Conservation (phyloP, 2,113 vertebrate species). For the Cygnus buccinator region DNA sequence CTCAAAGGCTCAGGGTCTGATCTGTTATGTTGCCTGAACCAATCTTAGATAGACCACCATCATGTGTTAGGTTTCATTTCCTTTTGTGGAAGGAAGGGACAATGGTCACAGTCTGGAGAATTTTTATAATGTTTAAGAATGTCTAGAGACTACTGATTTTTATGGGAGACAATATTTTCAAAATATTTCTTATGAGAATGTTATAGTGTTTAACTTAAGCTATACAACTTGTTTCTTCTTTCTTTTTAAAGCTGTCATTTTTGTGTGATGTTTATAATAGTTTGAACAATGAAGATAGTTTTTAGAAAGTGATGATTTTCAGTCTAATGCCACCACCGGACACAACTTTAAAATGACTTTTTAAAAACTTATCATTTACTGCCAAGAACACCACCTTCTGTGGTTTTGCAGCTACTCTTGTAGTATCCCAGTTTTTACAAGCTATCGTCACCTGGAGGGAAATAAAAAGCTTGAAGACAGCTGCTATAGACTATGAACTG, state of each 20-base stretch:
- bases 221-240: not conserved
- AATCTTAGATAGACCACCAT: not conserved
- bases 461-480: not conserved
- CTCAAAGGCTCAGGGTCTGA: not conserved
- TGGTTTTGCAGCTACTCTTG: not conserved
- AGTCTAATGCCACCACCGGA: not conserved
- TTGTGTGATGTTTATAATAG: not conserved
- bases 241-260: not conserved
- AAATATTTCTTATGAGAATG: not conserved
- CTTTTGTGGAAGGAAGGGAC: not conserved
- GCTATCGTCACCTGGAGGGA: not conserved
- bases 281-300: not conserved
- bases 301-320: too few relatives aligned
- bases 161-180: not conserved
- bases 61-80: not conserved
- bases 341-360: not conserved
- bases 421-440: not conserved
- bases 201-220: too few relatives aligned
- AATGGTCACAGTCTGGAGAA: not conserved
- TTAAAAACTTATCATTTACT: not conserved
- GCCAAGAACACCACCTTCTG: not conserved
- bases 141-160: not conserved
- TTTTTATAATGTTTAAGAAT: not conserved
- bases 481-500: not conserved
- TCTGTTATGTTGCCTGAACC: accelerated